Conservation (phyloP, 2,888 invertebrate genomes). For the Scaptomyza parva region DNA sequence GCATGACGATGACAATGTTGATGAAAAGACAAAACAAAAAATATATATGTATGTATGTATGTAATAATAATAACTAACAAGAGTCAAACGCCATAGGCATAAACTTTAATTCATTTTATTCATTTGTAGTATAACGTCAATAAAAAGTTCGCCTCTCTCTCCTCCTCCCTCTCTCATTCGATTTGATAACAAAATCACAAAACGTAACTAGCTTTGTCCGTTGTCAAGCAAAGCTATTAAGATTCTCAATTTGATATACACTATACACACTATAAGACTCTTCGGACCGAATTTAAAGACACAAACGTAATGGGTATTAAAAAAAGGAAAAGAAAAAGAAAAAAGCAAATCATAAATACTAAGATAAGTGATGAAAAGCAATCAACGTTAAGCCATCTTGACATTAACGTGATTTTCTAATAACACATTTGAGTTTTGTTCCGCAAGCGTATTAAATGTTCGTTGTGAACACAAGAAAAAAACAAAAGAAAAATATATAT, state of each 20-base stretch:
- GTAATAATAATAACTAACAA: too few relatives aligned
- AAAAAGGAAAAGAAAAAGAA: neutral
- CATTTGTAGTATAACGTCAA: conserved; percentile 37
- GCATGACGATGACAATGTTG: conserved; percentile 13
- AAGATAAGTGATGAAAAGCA: neutral
- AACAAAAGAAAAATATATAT: too few relatives aligned
- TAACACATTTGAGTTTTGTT: too few relatives aligned
- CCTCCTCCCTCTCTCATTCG: neutral
- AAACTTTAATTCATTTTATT: conserved; percentile 53
- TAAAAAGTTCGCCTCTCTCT: conserved; percentile 31
- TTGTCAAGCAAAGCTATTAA: neutral
- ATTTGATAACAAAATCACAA: conserved; percentile 25
- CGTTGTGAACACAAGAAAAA: neutral
- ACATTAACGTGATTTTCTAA: too few relatives aligned
- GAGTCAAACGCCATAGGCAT: conserved; percentile 46
- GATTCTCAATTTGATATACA: conserved; percentile 5
- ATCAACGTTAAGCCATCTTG: too few relatives aligned
- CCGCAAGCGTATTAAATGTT: neutral
- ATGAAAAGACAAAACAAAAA: conserved; percentile 35
- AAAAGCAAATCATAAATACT: neutral
- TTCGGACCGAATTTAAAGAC: neutral
- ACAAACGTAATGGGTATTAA: too few relatives aligned
- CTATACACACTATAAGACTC: neutral
- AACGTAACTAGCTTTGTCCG: neutral
- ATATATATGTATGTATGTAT: too few relatives aligned